Conservation (phyloP, 2,797 vertebrate species). For the Pseudochirops cupreus region DNA sequence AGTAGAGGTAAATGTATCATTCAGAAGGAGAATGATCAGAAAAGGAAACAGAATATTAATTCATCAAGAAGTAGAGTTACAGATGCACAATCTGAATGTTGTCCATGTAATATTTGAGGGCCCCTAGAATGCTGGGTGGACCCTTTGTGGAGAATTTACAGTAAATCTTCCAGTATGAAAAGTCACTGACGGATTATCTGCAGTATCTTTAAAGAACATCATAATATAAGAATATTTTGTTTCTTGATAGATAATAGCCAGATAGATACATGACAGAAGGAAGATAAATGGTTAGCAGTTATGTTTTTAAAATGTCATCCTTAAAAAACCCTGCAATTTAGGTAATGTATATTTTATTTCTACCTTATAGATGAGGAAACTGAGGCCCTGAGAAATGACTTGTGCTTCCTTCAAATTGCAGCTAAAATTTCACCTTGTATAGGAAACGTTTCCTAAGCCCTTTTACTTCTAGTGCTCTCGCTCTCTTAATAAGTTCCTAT, state of each 20-base stretch:
- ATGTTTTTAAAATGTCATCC: neutral
- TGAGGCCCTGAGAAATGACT: neutral
- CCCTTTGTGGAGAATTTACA: neutral
- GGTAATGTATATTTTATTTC: neutral
- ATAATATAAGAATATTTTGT: neutral
- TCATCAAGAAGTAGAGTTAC: neutral
- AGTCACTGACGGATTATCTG: neutral
- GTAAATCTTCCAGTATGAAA: neutral
- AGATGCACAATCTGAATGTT: neutral
- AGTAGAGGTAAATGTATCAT: neutral
- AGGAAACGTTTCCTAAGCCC: neutral
- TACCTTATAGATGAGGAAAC: neutral
- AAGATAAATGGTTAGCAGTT: neutral
- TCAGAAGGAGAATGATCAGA: neutral
- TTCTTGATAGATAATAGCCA: neutral
- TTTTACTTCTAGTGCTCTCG: neutral
- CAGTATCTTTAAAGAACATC: neutral
- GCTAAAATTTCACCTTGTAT: neutral
- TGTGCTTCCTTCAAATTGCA: neutral
- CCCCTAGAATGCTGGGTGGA: neutral
- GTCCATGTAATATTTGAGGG: neutral
- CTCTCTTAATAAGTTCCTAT: neutral
- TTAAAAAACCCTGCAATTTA: neutral
- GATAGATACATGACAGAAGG: neutral
- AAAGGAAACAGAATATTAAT: neutral